Evolutionary conservation across 2,797 vertebrate species (phyloP).

Genomic region (Melanotaenia parkinsoni): DNA sequence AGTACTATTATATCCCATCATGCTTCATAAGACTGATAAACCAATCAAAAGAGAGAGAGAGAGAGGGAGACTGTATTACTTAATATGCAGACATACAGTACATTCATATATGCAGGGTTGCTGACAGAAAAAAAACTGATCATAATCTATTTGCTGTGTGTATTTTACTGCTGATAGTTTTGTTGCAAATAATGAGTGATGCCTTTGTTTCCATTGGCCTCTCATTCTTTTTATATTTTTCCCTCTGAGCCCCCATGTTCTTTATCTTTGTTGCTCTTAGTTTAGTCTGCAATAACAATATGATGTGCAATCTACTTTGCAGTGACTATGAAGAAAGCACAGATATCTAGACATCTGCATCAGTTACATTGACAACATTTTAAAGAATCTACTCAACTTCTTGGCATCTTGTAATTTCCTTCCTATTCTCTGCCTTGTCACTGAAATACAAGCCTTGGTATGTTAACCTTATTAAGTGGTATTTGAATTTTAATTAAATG

Average conservation of each 20-base stretch:
- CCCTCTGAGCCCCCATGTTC: not conserved
- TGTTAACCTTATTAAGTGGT: constrained; percentile 79
- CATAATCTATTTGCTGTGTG: constrained; percentile 49
- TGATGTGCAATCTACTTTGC: constrained; percentile 16
- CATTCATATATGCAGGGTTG: constrained; percentile 21
- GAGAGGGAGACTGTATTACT: too few relatives aligned
- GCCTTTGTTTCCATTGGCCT: constrained; percentile 36
- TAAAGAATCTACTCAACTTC: constrained; percentile 38
- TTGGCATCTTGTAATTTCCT: constrained; percentile 61
- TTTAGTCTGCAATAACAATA: constrained; percentile 44
- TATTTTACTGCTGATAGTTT: constrained; percentile 69
- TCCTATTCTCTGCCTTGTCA: constrained; percentile 43
- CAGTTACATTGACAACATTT: constrained; percentile 32
- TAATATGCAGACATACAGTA: not conserved
- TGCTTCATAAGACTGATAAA: constrained; percentile 10
- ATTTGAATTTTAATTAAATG: constrained; percentile 80
- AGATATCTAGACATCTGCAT: constrained; percentile 6
- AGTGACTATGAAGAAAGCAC: constrained; percentile 12
- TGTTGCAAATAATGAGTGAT: constrained; percentile 61
- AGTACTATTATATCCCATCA: constrained; percentile 35
- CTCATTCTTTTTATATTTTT: constrained; percentile 38
- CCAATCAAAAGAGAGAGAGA: too few relatives aligned
- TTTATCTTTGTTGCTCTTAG: constrained; percentile 32
- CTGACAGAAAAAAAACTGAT: constrained; percentile 37
- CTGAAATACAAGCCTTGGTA: constrained; percentile 65